Percentiles rank a stretch among this genome's conserved stretches.
phyloP scores from a whole-genome alignment of 2,113 vertebrate genomes.

The Corydoras maculifer region DNA sequence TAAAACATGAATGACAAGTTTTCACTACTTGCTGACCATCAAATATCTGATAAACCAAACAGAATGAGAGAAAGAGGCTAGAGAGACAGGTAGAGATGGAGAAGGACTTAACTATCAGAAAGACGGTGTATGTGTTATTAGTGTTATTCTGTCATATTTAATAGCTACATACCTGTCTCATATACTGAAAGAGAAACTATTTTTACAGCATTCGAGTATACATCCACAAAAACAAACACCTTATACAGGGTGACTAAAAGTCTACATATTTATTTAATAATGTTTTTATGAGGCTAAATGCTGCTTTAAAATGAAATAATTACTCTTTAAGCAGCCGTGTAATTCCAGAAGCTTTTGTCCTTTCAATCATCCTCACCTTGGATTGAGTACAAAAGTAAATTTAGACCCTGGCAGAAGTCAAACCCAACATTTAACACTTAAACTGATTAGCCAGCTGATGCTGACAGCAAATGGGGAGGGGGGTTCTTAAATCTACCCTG shows the following conservation, averaged over 20 bases:
- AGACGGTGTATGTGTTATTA: background rate
- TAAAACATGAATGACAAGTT: no score
- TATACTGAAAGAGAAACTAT: background rate
- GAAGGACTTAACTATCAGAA: no score
- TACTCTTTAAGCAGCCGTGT: background rate
- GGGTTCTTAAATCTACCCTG: no score
- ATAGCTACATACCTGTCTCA: background rate
- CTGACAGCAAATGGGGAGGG: no score
- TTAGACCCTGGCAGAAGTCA: no score
- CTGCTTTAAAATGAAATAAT: background rate
- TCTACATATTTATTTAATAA: background rate
- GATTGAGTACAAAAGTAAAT: background rate
- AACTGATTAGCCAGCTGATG: no score
- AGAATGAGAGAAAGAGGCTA: no score
- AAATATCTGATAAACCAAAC: no score
- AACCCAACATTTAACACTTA: no score
- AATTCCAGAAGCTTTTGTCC: background rate
- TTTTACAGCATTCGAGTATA: background rate
- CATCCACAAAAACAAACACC: background rate
- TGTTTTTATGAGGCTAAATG: no score
- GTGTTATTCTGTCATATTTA: background rate
- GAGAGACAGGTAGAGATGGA: no score
- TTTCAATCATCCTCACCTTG: background rate
- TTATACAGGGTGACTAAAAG: background rate
- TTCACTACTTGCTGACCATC: no score